phyloP scores from a whole-genome alignment of 1,140 invertebrate species.

The Laupala kohalensis region DNA sequence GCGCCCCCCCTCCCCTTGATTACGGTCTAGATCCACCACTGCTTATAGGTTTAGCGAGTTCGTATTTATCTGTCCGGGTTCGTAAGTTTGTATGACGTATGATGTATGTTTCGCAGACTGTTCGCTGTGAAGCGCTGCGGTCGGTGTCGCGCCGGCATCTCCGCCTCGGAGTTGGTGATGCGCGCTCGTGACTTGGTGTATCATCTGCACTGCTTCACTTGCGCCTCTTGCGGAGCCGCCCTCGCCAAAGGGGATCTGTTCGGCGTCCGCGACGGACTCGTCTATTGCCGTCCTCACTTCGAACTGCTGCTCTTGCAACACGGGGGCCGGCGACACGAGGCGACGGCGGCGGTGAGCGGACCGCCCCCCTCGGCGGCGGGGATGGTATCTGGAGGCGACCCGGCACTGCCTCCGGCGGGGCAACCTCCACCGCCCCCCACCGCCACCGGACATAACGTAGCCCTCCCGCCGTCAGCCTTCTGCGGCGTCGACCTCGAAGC shows the following conservation, averaged over 20 bases:
- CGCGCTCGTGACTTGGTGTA: conserved; percentile 74
- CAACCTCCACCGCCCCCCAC: too few species aligned
- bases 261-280: conserved; percentile 64
- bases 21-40: too few species aligned
- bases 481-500: conserved; percentile 25
- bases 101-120: conserved; percentile 36
- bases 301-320: conserved; percentile 33
- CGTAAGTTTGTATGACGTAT: neutral
- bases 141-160: conserved; percentile 68
- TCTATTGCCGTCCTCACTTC: conserved; percentile 49
- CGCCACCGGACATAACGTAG: too few species aligned
- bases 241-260: conserved; percentile 79
- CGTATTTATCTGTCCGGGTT: too few species aligned
- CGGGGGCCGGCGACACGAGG: conserved; percentile 21
- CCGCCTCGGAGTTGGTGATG: conserved; percentile 86
- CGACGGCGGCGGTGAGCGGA: too few species aligned
- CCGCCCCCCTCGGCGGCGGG: conserved; percentile 40
- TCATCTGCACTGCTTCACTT: conserved; percentile 83
- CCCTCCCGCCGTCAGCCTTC: conserved; percentile 3
- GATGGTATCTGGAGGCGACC: conserved; percentile 23
- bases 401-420: conserved; percentile 16
- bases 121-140: conserved; percentile 71
- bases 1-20: too few species aligned
- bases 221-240: conserved; percentile 63
- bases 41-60: too few species aligned